These are phyloP conservation scores for Anabacerthia variegaticeps DNA, from an alignment of 2,797 vertebrate genomes.

Conservation along the genomic window DNA sequence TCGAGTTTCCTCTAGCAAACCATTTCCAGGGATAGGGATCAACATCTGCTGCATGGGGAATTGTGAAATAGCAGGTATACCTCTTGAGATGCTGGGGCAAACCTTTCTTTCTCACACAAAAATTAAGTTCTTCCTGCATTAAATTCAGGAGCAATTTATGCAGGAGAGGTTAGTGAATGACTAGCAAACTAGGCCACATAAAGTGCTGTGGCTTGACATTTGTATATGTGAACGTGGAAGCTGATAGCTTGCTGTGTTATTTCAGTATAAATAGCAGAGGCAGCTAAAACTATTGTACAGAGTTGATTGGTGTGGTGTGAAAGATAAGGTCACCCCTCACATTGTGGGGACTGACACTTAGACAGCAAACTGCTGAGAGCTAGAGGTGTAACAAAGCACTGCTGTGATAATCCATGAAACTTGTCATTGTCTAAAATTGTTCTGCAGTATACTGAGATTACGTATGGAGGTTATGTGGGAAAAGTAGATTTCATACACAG, in stretches of 20 bases:
- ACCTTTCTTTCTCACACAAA: not conserved
- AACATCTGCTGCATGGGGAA: rapidly evolving
- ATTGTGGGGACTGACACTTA: not conserved
- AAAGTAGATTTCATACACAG: not conserved
- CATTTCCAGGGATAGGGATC: not conserved
- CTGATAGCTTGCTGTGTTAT: not conserved
- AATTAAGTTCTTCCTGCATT: not conserved
- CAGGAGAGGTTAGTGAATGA: not conserved
- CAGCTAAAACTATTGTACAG: rapidly evolving
- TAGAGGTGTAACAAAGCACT: not conserved
- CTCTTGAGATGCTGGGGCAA: not conserved
- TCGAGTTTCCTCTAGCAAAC: not conserved
- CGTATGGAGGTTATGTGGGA: rapidly evolving
- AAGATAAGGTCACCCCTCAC: not conserved
- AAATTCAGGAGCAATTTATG: not conserved
- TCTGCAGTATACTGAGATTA: not conserved
- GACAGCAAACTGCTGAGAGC: not conserved
- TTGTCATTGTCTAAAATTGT: not conserved
- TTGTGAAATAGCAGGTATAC: not conserved
- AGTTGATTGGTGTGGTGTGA: not conserved
- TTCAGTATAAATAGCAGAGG: not conserved
- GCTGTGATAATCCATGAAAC: not conserved
- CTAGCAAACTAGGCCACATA: not conserved
- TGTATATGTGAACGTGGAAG: not conserved
- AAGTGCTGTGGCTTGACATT: not conserved